Conservation (phyloP, 2,888 invertebrate species). For the Acleris laterana region DNA sequence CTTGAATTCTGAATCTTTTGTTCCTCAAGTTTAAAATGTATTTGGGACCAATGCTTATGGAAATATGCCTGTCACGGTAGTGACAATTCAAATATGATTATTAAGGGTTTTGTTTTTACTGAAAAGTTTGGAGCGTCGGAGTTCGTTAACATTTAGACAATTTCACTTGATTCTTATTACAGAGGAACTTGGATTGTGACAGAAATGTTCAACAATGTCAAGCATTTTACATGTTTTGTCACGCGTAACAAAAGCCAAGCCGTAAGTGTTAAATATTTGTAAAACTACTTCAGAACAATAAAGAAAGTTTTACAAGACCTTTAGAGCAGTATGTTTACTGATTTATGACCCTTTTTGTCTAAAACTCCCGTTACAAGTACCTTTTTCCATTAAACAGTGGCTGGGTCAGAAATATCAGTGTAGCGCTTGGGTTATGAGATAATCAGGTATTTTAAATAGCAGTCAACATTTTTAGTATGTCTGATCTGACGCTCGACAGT, state of each 20-base stretch:
- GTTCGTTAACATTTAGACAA: slow-evolving; percentile 20
- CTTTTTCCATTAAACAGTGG: neutral
- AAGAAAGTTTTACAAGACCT: neutral
- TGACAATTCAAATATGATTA: neutral
- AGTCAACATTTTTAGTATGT: no score
- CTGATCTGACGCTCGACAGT: no score
- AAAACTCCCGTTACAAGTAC: neutral
- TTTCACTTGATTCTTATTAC: slow-evolving; percentile 14
- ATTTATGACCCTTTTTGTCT: neutral
- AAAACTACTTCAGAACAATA: neutral
- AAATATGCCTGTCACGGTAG: neutral
- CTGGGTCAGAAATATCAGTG: no score
- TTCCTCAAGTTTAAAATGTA: no score
- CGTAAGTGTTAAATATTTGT: neutral
- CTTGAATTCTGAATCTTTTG: no score
- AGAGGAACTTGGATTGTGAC: slow-evolving; percentile 10
- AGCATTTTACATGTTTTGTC: slow-evolving; percentile 5
- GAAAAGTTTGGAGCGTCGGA: slow-evolving; percentile 6
- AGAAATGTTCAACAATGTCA: slow-evolving; percentile 17
- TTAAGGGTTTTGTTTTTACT: slow-evolving; percentile 22
- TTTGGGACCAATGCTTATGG: no score
- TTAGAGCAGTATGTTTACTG: neutral
- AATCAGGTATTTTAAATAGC: no score
- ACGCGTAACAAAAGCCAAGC: neutral
- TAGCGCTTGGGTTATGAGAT: no score